Percentiles rank a stretch among this genome's conserved stretches.
These are phyloP conservation scores for Torymus texanus DNA, from an alignment of 2,888 invertebrate genomes.

Conservation along the genomic window DNA sequence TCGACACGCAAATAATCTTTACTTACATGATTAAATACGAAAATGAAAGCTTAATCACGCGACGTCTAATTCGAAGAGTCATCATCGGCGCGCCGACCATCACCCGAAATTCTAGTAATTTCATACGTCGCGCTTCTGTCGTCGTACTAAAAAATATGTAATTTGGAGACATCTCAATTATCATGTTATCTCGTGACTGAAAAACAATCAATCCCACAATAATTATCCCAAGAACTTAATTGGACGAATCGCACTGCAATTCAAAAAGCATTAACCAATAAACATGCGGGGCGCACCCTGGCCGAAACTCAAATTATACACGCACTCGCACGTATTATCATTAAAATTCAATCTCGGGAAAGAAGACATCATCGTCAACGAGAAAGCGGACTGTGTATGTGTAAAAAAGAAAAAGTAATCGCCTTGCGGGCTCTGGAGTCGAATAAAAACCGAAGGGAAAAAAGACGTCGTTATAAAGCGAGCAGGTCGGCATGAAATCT, in stretches of 20 bases:
- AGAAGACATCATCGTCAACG: conserved; percentile 40
- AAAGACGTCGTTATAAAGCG: conserved; percentile 1
- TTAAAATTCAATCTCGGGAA: conserved; percentile 46
- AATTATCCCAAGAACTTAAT: conserved; percentile 26
- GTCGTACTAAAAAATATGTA: no score
- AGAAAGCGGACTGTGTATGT: conserved; percentile 18
- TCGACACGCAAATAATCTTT: no score
- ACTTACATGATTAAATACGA: no score
- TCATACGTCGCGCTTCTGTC: no score
- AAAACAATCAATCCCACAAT: conserved; percentile 1
- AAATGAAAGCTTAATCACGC: conserved; percentile 23
- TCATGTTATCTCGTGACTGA: no score
- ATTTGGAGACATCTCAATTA: no score
- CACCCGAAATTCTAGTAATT: no score
- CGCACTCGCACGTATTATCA: conserved; percentile 31
- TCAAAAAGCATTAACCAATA: conserved; percentile 21
- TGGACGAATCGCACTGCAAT: conserved; percentile 29
- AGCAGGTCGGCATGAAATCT: conserved; percentile 29
- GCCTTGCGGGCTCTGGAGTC: conserved; percentile 4
- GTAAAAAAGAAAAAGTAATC: conserved; percentile 9
- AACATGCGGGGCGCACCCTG: conserved; percentile 11
- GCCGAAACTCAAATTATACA: conserved; percentile 20
- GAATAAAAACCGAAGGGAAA: conserved; percentile 9
- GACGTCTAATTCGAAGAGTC: background rate
- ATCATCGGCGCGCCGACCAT: background rate